Base-by-base conservation (phyloP, 1,140 invertebrate species). In the Macrobrachium rosenbergii region DNA sequence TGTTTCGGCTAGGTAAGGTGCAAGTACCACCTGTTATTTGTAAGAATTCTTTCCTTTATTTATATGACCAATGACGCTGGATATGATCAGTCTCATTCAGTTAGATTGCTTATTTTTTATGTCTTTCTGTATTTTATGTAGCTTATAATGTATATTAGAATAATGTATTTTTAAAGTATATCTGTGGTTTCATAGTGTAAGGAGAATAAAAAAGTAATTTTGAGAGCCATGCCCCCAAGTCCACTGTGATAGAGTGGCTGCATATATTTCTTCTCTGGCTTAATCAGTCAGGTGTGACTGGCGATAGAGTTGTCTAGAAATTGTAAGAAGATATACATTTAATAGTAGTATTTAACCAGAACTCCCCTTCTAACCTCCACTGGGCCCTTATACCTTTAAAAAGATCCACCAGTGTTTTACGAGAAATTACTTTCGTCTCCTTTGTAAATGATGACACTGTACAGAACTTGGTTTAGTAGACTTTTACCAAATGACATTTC, bases 91-190 rank as follows among this genome's bases (percentile, higher is more conserved):
- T 81, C 79, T 81, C 52, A 52, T 52, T 81, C 63, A n/a, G n/a
- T 81, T 67, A 21, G 64, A 63, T 64, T 81, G 79, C 79, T 81
- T 67, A 52, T 52, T 64, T 81, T 63, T 60, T 81, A 81, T 67
- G 79, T 81, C 79, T 81, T 81, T 81, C 79, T 63, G 64, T 81
- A 81, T 81, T 43, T 81, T 63, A 81, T 67, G 79, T 81, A 52
- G 52, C 52, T 52, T 52, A 81, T 63, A 45, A 67, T 81, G 28
- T 81, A 81, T 81, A 81, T 81, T 43, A 63, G 79, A 81, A 67
- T 72, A 81, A 81, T 81, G 37, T 81, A 81, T 81, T 63, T 67
- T 81, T 81, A 63, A 81, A 81, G 60, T 81, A 81, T 81, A 81
- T 81, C 64, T 81, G 62, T 81, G 63, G 64, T 81, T 67, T 52